These are phyloP conservation scores for Siderastrea siderea DNA, from an alignment of 92 coral and sea anemone genomes.

Conservation along the genomic window DNA sequence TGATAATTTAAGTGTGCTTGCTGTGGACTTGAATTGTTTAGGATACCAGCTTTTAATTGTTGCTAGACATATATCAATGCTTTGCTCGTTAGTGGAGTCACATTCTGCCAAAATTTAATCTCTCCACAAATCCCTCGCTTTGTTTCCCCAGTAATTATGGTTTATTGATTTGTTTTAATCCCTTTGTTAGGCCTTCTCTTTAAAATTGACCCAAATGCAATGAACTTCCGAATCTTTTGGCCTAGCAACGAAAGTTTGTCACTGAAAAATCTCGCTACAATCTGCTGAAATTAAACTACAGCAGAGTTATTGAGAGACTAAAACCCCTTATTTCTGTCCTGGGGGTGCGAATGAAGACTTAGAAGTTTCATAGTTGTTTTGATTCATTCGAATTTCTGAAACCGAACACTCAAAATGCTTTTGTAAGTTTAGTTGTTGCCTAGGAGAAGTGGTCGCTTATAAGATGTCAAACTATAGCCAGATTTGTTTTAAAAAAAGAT, in stretches of 20 bases:
- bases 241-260: not conserved
- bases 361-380: no score
- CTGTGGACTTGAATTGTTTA: not conserved
- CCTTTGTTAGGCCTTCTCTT: not conserved
- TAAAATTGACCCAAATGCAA: not conserved
- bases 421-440: no score
- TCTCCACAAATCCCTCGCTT: not conserved
- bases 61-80: not conserved
- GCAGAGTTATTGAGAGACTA: no score
- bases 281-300: no score
- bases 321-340: no score
- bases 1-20: slow-evolving; percentile 9
- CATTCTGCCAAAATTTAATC: not conserved
- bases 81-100: slow-evolving; percentile 4
- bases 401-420: no score
- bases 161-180: not conserved
- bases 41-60: not conserved
- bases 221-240: not conserved
- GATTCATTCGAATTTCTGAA: no score
- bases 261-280: not conserved
- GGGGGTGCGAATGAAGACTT: no score
- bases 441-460: no score
- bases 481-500: no score
- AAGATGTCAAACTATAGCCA: no score
- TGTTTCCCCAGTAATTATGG: not conserved